A percentile compares a stretch with the other conserved stretches of the same genome.
Evolutionary conservation across 2,888 invertebrate species (phyloP).

Genomic region (Andricus curvator): DNA sequence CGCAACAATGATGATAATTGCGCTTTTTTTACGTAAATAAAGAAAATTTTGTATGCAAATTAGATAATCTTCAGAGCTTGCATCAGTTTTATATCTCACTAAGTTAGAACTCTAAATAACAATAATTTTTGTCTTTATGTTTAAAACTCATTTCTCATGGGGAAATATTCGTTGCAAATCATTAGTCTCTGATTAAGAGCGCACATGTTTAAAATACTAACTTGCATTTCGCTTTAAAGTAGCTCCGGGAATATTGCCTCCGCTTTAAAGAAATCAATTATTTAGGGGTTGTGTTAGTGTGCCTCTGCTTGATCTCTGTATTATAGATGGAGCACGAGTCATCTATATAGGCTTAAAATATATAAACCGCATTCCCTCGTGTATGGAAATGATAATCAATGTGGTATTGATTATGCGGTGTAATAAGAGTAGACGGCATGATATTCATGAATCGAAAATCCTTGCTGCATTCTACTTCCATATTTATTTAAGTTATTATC

Average conservation of each 20-base stretch:
- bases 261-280: constrained; percentile 4
- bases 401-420: constrained; percentile 26
- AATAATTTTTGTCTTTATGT: background rate
- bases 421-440: constrained; percentile 7
- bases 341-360: constrained; percentile 1
- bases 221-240: background rate
- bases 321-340: constrained; percentile 7
- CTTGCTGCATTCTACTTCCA: background rate
- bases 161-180: background rate
- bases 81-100: background rate
- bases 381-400: constrained; percentile 32
- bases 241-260: background rate
- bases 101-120: background rate
- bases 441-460: constrained; percentile 3
- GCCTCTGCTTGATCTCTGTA: constrained; percentile 4
- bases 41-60: no score
- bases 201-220: no score
- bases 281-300: background rate
- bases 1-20: no score
- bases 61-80: no score
- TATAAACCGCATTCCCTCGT: constrained; percentile 10
- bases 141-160: no score
- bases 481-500: background rate
- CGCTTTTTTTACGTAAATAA: no score
- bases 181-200: background rate